Evolutionary conservation across 1,140 invertebrate species (phyloP).

Genomic region (Drosophila athabasca): DNA sequence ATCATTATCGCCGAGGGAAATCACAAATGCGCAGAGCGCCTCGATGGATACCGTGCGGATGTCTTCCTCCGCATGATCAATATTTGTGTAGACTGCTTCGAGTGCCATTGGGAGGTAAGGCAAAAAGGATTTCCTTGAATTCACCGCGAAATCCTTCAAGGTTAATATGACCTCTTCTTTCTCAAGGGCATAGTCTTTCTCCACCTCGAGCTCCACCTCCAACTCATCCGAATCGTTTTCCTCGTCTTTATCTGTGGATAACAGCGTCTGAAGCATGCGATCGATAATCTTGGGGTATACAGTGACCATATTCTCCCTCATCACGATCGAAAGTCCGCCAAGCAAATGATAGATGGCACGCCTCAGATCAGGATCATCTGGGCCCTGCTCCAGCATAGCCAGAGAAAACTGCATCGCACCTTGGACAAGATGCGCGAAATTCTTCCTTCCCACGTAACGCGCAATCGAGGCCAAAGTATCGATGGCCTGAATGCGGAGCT

Average conservation of each 20-base stretch:
- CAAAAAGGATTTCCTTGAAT: conserved; percentile 56
- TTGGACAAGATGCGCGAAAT: conserved; percentile 87
- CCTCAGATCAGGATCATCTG: conserved; percentile 89
- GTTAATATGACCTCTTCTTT: conserved; percentile 91
- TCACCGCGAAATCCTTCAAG: conserved; percentile 88
- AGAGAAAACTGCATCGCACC: conserved; percentile 88
- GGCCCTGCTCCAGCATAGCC: conserved; percentile 85
- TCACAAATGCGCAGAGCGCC: conserved; percentile 85
- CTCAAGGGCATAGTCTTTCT: conserved; percentile 91
- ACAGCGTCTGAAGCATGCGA: conserved; percentile 87
- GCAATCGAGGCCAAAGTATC: conserved; percentile 89
- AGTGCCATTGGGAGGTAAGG: conserved; percentile 74
- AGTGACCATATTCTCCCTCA: conserved; percentile 88
- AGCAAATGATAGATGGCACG: conserved; percentile 89
- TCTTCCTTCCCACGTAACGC: conserved; percentile 88
- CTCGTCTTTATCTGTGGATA: conserved; percentile 85
- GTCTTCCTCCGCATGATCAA: no score
- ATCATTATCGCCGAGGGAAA: conserved; percentile 86
- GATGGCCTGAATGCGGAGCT: conserved; percentile 87
- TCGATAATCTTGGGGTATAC: conserved; percentile 88
- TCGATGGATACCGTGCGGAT: no score
- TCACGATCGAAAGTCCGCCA: conserved; percentile 87
- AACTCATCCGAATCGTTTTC: conserved; percentile 84
- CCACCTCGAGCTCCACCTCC: no score
- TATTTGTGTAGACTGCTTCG: no score